phyloP scores from a whole-genome alignment of 2,113 vertebrate genomes.

The Caloenas nicobarica region DNA sequence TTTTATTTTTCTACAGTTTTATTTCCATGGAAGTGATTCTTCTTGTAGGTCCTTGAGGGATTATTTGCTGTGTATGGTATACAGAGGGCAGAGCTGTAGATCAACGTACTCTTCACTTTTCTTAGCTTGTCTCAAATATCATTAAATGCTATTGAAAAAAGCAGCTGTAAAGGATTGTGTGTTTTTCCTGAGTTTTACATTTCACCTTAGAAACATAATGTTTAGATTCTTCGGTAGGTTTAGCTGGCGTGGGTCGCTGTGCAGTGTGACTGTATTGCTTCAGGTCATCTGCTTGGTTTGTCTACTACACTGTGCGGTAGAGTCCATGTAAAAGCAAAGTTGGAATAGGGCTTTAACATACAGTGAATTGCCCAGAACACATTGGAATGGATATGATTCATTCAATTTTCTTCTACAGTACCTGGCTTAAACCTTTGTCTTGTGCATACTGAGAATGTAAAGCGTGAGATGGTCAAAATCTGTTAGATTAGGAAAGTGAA shows the following conservation, averaged over 20 bases:
- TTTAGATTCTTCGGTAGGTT: not conserved
- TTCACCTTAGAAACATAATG: not conserved
- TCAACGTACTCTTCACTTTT: not conserved
- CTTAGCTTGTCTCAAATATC: not conserved
- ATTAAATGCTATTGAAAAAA: not conserved
- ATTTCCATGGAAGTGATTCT: not conserved
- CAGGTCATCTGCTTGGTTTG: not conserved
- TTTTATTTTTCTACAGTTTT: not conserved
- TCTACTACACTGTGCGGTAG: not conserved
- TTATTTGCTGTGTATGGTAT: not conserved
- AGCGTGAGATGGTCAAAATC: not conserved
- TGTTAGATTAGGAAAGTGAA: not conserved
- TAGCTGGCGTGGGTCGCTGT: not conserved
- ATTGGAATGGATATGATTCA: not conserved
- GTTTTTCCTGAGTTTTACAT: not conserved
- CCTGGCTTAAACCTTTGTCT: not conserved
- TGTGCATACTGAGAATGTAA: not conserved
- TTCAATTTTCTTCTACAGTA: not conserved
- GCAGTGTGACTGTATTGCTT: not conserved
- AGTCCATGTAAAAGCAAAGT: not conserved
- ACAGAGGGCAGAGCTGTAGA: not conserved
- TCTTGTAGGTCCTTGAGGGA: not conserved
- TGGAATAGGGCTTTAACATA: not conserved
- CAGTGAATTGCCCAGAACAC: not conserved
- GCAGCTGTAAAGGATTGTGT: not conserved